Base-by-base conservation (phyloP, 2,113 vertebrate species). In the Columba janthina region DNA sequence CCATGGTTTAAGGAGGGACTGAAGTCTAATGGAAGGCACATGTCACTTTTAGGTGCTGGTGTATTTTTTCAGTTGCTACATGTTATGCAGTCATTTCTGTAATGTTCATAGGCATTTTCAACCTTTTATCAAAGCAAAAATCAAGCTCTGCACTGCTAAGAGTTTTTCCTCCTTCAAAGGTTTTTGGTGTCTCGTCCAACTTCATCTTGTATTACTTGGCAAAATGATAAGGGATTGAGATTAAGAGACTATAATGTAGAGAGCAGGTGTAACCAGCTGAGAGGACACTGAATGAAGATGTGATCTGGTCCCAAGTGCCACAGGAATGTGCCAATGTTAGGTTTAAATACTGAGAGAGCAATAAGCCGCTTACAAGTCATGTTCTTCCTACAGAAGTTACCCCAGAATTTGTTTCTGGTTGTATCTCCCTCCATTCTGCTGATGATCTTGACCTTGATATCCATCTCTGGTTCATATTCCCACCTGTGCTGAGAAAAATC, bases 251-350 rank as follows among this genome's bases (percentile, higher is more conserved):
- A 0, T 8, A 8, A n/a, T 61, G 29, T 6, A 3, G 28, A 28
- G 26, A 29, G 50, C 22, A 16, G 34, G 42, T 36, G 2, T 34
- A 19, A n/a, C 25, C 6, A 36, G 26, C 58, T 79, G 66, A 75
- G 66, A 26, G 4, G 11, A 15, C 17, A 15, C 71, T 4, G 26
- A 18, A 1, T 2, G 0, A 42, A 34, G 71, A 29, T 29, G 46
- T 28, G 28, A 54, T 40, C 32, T 54, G 53, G 26, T 50, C 79
- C 50, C 32, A 16, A 14, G 5, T 7, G 9, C n/a, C 62, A 26
- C 19, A 84, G 67, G 28, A 54, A 61, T 1, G 54, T 19, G 28
- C 40, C 75, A 40, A 4, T 0, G 2, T 21, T 40, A 62, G 28
- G 21, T 66, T n/a, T 5, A 21, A 74, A 38, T 38, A 36, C 60